Evolutionary conservation across 1,140 invertebrate species (phyloP).

Genomic region (Papilio machaon): DNA sequence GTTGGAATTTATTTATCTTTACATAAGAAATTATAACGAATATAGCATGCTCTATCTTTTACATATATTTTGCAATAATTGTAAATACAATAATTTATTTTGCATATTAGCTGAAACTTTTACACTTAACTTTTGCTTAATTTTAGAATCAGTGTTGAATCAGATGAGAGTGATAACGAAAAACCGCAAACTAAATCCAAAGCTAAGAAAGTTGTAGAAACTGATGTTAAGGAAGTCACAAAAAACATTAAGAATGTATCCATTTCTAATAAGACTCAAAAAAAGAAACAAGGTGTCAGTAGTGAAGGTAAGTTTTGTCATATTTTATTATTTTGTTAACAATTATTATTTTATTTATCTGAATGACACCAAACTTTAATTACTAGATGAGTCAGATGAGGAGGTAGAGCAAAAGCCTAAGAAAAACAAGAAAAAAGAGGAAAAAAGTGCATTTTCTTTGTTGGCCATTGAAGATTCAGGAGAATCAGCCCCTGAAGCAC

Average conservation of each 20-base stretch:
- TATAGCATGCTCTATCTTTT: neutral
- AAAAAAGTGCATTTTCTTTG: conserved; percentile 84
- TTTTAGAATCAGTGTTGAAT: conserved; percentile 77
- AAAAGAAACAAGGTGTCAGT: conserved; percentile 70
- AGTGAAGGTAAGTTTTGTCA: conserved; percentile 67
- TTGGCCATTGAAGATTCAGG: conserved; percentile 83
- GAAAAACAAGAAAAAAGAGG: conserved; percentile 80
- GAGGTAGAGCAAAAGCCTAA: conserved; percentile 72
- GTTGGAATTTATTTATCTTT: neutral
- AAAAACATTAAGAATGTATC: conserved; percentile 80
- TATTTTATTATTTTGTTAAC: neutral
- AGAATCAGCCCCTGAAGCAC: conserved; percentile 73
- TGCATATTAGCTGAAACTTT: neutral
- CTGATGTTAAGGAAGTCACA: conserved; percentile 79
- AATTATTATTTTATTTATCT: conserved; percentile 17
- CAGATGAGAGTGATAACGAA: conserved; percentile 78
- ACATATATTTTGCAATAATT: neutral
- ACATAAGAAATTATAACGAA: neutral
- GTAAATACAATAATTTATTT: neutral
- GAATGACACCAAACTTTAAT: conserved; percentile 20
- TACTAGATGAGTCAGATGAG: conserved; percentile 75
- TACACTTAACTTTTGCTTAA: conserved; percentile 50
- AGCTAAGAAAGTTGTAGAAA: conserved; percentile 80
- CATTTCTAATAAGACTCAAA: conserved; percentile 79
- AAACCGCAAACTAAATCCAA: conserved; percentile 78